Percentiles rank a stretch among this genome's conserved stretches.
phyloP scores from a whole-genome alignment of 2,888 invertebrate species.

The Labia minor region DNA sequence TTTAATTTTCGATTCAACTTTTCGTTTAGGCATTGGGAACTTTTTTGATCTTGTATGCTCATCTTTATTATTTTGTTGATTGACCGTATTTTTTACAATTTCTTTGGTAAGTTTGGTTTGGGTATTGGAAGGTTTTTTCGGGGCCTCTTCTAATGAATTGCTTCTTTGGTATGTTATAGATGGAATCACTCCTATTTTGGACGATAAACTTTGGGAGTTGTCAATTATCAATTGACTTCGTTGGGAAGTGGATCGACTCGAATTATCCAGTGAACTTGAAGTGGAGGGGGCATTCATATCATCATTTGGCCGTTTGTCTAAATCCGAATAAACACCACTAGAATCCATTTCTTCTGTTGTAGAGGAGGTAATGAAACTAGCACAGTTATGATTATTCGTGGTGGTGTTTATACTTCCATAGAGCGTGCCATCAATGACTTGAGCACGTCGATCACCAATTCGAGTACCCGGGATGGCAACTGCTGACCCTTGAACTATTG shows the following conservation, averaged over 20 bases:
- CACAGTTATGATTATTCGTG: constrained; percentile 29
- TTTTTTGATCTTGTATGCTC: constrained; percentile 44
- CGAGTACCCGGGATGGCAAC: constrained; percentile 36
- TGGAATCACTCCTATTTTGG: constrained; percentile 24
- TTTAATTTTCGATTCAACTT: constrained; percentile 65
- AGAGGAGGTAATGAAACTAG: constrained; percentile 39
- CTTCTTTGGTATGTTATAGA: not conserved
- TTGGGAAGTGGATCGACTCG: not conserved
- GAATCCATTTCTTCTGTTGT: constrained; percentile 77
- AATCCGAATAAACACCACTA: constrained; percentile 78
- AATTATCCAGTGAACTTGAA: not conserved
- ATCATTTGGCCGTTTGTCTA: constrained; percentile 62
- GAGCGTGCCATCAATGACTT: constrained; percentile 82
- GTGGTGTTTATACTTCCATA: constrained; percentile 45
- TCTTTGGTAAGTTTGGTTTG: not conserved
- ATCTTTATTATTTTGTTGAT: constrained; percentile 33
- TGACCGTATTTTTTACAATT: constrained; percentile 4
- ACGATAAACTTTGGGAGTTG: not conserved
- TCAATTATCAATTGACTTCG: constrained; percentile 3
- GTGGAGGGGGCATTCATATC: no score
- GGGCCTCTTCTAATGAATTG: not conserved
- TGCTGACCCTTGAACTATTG: constrained; percentile 43
- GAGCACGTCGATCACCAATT: constrained; percentile 60
- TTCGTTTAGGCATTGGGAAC: constrained; percentile 67
- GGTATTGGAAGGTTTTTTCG: not conserved